Percentiles rank a stretch among this genome's conserved stretches.
phyloP scores from a whole-genome alignment of 2,113 vertebrate species.

The Odontophorus gujanensis region DNA sequence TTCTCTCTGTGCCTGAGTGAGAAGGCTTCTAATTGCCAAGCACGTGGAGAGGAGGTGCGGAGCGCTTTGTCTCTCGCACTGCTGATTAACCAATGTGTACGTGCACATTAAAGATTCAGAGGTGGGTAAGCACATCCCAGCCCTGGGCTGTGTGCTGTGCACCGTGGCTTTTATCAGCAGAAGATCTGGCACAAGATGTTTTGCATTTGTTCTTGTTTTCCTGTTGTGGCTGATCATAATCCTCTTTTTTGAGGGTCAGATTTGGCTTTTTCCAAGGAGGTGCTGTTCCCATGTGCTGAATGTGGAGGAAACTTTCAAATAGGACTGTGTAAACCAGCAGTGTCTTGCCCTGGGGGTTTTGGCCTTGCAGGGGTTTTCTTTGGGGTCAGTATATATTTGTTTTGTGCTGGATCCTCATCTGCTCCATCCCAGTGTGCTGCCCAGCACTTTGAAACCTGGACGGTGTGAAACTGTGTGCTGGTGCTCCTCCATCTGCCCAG shows the following conservation, averaged over 20 bases:
- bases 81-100: conserved; percentile 37
- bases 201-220: neutral
- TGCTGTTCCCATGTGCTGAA: neutral
- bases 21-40: conserved; percentile 66
- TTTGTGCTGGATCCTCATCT: neutral
- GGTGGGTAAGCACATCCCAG: conserved; percentile 19
- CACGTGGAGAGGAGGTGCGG: conserved; percentile 46
- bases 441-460: neutral
- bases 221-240: neutral
- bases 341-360: neutral
- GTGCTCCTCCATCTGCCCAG: neutral
- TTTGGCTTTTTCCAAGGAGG: neutral
- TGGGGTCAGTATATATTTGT: neutral
- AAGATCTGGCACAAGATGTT: neutral
- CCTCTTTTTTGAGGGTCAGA: neutral
- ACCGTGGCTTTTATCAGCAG: conserved; percentile 3
- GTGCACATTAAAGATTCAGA: conserved; percentile 65
- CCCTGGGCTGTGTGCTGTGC: neutral
- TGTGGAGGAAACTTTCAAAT: neutral
- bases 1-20: conserved; percentile 51
- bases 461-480: neutral
- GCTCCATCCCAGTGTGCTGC: neutral
- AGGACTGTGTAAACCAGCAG: neutral
- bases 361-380: neutral
- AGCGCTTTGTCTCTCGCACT: conserved; percentile 34